Conservation (phyloP, 2,797 vertebrate genomes). For the Hydrocynus forskahlii region DNA sequence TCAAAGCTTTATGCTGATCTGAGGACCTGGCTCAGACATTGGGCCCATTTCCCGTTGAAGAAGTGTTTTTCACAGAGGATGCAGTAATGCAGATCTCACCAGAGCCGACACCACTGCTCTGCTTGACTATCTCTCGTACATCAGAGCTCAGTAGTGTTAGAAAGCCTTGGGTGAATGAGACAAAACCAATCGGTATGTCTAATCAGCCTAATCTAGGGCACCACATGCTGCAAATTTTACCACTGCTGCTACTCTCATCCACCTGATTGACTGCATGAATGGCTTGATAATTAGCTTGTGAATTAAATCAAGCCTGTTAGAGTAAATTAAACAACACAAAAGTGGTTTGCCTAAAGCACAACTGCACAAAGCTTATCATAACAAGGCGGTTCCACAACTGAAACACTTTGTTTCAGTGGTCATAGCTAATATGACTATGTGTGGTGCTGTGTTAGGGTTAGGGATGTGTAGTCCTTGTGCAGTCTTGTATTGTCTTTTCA, state of each 20-base stretch:
- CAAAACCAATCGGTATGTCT: constrained; percentile 1
- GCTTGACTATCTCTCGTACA: not conserved
- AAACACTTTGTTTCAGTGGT: not conserved
- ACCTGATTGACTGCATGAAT: constrained; percentile 11
- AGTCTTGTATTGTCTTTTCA: not conserved
- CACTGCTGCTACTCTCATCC: not conserved
- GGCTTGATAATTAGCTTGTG: not conserved
- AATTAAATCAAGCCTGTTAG: not conserved
- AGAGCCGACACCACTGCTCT: not conserved
- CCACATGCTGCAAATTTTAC: not conserved
- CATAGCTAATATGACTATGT: not conserved
- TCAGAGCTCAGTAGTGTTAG: constrained; percentile 2
- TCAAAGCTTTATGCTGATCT: constrained; percentile 43
- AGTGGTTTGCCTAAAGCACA: not conserved
- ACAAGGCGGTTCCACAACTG: not conserved
- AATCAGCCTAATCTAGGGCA: not conserved
- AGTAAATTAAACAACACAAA: too few relatives aligned
- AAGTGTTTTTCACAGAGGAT: not conserved
- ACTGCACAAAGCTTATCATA: not conserved
- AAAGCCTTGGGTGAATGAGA: constrained; percentile 17
- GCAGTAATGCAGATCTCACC: not conserved
- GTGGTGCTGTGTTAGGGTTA: not conserved
- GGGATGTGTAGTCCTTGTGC: not conserved
- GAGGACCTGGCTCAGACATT: not conserved
- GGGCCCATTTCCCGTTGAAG: constrained; percentile 7